phyloP scores from a whole-genome alignment of 2,113 vertebrate species.

The Carettochelys insculpta region DNA sequence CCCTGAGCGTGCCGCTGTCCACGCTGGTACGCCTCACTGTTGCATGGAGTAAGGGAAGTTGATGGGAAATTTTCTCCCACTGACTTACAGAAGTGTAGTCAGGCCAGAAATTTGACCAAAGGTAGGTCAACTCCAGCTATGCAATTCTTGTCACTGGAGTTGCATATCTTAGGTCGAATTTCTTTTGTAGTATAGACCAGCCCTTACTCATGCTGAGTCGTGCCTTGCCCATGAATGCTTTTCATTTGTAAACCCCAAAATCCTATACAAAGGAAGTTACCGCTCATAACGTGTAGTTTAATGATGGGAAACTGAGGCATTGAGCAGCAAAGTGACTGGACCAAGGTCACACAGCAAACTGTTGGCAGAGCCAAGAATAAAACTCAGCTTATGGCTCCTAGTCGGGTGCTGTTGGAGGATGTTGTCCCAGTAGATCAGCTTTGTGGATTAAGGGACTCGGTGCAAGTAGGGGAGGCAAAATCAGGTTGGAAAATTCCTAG shows the following conservation, averaged over 20 bases:
- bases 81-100: no score
- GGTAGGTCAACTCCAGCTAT: no score
- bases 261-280: background rate
- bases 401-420: background rate
- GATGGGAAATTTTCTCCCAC: no score
- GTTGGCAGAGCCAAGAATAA: background rate
- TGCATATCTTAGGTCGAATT: no score
- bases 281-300: background rate
- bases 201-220: background rate
- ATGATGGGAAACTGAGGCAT: background rate
- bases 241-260: background rate
- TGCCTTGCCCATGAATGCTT: background rate
- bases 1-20: no score
- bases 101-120: no score
- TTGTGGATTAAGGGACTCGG: background rate
- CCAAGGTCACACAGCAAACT: fast-evolving
- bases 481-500: background rate
- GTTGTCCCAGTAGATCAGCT: background rate
- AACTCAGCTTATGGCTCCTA: background rate
- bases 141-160: no score
- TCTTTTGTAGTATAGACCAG: no score
- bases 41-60: no score
- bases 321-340: fast-evolving
- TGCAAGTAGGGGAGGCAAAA: background rate
- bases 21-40: no score